Evolutionary conservation across 2,797 vertebrate genomes (phyloP).

Genomic region (Leptoclinus maculatus): DNA sequence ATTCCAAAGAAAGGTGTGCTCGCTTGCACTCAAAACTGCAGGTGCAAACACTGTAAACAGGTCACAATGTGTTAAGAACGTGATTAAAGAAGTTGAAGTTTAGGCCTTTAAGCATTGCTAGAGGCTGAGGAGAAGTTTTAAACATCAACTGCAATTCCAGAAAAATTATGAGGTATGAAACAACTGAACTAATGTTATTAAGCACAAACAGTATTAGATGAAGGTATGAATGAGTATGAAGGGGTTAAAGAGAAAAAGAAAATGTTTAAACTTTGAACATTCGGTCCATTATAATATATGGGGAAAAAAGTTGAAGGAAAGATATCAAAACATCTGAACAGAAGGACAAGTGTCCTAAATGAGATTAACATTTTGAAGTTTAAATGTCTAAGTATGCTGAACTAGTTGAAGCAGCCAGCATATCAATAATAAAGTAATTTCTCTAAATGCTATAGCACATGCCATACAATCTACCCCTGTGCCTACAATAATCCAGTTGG

Average conservation of each 20-base stretch:
- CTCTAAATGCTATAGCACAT: conserved; percentile 37
- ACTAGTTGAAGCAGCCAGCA: not conserved
- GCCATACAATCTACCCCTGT: conserved; percentile 11
- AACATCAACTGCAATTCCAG: conserved; percentile 5
- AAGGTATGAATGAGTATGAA: not conserved
- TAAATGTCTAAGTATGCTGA: not conserved
- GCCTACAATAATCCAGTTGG: conserved; percentile 1
- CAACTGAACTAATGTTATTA: not conserved
- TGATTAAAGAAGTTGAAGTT: conserved; percentile 4
- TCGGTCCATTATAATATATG: not conserved
- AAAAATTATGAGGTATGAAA: conserved; percentile 9
- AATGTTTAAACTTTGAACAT: not conserved
- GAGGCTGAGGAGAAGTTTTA: conserved; percentile 7
- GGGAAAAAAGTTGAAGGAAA: not conserved
- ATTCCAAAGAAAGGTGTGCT: not conserved
- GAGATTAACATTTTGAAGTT: not conserved
- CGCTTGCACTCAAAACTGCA: conserved; percentile 3
- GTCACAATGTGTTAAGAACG: not conserved
- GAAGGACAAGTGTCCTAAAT: not conserved
- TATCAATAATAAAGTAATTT: conserved; percentile 24
- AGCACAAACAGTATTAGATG: not conserved
- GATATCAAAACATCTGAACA: not conserved
- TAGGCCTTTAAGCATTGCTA: not conserved
- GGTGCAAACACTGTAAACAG: conserved; percentile 23
- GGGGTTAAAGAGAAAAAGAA: not conserved